Evolutionary conservation across 2,113 vertebrate genomes (phyloP).

Genomic region (Oostethus manadensis): DNA sequence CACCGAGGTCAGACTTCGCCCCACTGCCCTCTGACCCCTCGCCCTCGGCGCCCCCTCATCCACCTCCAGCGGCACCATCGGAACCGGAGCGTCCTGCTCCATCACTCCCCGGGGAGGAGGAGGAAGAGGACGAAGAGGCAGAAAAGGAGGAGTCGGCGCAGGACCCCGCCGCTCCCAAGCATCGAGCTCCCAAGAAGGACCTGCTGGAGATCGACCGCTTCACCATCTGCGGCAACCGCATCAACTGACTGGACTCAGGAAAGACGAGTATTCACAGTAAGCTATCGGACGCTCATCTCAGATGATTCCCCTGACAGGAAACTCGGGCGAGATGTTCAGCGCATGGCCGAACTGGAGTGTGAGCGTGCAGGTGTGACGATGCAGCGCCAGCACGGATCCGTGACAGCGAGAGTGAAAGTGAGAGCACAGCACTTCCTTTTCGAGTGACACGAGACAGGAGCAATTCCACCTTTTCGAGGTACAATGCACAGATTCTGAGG

Average conservation of each 20-base stretch:
- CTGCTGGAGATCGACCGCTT: slow-evolving; percentile 96
- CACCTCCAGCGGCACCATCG: slow-evolving; percentile 20
- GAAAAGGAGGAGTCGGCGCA: slow-evolving; percentile 34
- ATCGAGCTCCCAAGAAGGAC: slow-evolving; percentile 83
- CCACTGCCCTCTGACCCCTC: not conserved
- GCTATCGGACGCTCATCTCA: slow-evolving; percentile 13
- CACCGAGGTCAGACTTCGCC: slow-evolving; percentile 68
- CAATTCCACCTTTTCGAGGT: too few relatives aligned
- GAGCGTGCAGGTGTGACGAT: slow-evolving; percentile 13
- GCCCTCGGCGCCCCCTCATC: slow-evolving; percentile 8
- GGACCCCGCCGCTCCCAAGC: slow-evolving; percentile 66
- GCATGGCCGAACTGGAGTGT: slow-evolving; percentile 4
- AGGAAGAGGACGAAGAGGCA: slow-evolving; percentile 48
- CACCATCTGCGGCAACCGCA: slow-evolving; percentile 94
- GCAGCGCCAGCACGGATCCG: not conserved
- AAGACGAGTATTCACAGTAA: slow-evolving; percentile 39
- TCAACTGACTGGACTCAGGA: slow-evolving; percentile 78
- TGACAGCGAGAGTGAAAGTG: slow-evolving; percentile 3
- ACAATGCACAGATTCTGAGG: too few relatives aligned
- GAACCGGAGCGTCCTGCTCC: slow-evolving; percentile 66
- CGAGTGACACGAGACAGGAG: slow-evolving; percentile 17
- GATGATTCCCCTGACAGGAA: slow-evolving; percentile 20
- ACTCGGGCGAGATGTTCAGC: slow-evolving; percentile 13
- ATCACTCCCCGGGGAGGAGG: slow-evolving; percentile 76
- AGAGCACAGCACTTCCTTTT: slow-evolving; percentile 42